phyloP scores from a whole-genome alignment of 2,113 vertebrate species.

The Thalassoma bifasciatum region DNA sequence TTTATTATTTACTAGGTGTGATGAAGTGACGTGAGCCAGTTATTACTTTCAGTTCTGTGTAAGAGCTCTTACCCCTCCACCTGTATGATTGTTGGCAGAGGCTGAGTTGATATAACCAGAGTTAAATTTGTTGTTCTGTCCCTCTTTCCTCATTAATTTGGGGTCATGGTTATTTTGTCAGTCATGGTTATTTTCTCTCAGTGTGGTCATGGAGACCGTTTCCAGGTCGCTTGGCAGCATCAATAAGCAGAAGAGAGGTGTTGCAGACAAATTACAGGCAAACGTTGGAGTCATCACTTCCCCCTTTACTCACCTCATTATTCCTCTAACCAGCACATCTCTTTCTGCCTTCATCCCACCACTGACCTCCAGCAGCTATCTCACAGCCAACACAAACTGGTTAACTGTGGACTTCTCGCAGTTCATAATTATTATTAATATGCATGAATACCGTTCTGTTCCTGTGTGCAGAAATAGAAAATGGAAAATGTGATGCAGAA shows the following conservation, averaged over 20 bases:
- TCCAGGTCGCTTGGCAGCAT: conserved; percentile 66
- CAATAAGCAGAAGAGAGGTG: conserved; percentile 58
- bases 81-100: conserved; percentile 6
- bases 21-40: conserved; percentile 12
- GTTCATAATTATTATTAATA: conserved; percentile 38
- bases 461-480: conserved; percentile 26
- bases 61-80: neutral
- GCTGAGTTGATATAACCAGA: conserved; percentile 9
- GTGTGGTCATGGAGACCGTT: conserved; percentile 54
- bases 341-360: conserved; percentile 44
- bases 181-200: conserved; percentile 36
- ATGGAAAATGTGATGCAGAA: conserved; percentile 19
- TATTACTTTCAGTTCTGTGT: conserved; percentile 7
- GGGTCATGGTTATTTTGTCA: conserved; percentile 35
- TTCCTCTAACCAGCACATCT: conserved; percentile 46
- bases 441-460: conserved; percentile 4
- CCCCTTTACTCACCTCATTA: conserved; percentile 68
- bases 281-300: conserved; percentile 64
- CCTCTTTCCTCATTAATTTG: conserved; percentile 18
- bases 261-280: conserved; percentile 68
- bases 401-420: conserved; percentile 47
- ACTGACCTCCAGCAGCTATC: conserved; percentile 43
- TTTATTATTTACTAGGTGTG: conserved; percentile 26
- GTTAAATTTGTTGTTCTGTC: conserved; percentile 18
- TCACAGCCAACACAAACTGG: conserved; percentile 61